Percentiles rank a stretch among this genome's conserved stretches.
These are phyloP conservation scores for Mizuhopecten yessoensis DNA, from an alignment of 1,140 invertebrate genomes.

Conservation along the genomic window DNA sequence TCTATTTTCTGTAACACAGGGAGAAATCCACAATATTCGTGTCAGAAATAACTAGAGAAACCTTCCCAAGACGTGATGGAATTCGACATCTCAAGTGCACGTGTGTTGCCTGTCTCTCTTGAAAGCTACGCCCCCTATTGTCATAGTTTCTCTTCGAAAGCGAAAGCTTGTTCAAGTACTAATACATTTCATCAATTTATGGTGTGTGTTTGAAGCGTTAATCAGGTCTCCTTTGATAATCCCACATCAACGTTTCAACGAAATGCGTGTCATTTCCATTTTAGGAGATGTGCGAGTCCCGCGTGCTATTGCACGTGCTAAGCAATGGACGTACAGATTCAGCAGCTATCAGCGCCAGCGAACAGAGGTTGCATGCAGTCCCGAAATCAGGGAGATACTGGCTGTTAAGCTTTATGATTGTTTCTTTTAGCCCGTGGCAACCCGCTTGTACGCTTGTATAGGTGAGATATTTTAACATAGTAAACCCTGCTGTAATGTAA, in stretches of 20 bases:
- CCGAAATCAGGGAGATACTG: constrained; percentile 25
- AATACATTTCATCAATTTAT: neutral
- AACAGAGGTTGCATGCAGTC: constrained; percentile 37
- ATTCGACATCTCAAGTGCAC: neutral
- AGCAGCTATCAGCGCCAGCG: constrained; percentile 29
- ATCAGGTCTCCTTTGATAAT: neutral
- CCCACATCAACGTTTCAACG: neutral
- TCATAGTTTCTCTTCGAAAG: neutral
- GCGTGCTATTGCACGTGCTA: constrained; percentile 13
- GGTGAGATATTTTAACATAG: constrained; percentile 20
- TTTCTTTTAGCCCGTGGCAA: neutral
- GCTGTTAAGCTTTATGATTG: neutral
- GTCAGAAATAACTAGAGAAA: neutral
- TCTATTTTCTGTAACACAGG: neutral
- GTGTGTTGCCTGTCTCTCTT: neutral
- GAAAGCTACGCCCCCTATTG: neutral
- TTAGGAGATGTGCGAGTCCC: neutral
- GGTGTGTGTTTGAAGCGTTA: neutral
- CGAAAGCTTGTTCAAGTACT: neutral
- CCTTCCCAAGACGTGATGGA: neutral
- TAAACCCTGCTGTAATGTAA: neutral
- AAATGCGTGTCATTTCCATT: neutral
- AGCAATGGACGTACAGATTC: constrained; percentile 13
- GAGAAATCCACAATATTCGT: neutral
- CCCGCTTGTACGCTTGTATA: neutral